A percentile compares a stretch with the other conserved stretches of the same genome.
Evolutionary conservation across 2,113 vertebrate genomes (phyloP).

Genomic region (Rhipidura dahli): DNA sequence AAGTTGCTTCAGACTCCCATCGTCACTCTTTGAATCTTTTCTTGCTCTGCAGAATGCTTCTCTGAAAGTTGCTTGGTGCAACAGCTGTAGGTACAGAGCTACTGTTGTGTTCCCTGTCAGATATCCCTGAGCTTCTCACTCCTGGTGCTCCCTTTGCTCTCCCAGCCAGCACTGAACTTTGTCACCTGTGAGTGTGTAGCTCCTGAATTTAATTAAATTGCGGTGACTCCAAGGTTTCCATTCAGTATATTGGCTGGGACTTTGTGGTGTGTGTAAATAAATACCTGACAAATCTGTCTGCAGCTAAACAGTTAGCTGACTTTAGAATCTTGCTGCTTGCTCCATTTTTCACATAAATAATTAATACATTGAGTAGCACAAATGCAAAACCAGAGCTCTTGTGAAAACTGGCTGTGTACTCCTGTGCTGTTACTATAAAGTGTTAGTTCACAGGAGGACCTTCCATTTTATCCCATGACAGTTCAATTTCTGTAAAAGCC

Average conservation of each 20-base stretch:
- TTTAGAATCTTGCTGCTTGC: background rate
- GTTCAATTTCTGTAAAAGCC: slow-evolving; percentile 31
- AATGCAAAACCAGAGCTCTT: background rate
- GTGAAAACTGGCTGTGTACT: background rate
- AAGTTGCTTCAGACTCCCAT: background rate
- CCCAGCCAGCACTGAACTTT: background rate
- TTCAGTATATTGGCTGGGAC: background rate
- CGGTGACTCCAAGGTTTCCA: background rate
- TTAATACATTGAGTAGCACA: background rate
- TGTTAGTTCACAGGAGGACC: background rate
- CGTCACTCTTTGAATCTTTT: background rate
- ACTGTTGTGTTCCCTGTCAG: background rate
- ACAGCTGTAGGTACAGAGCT: background rate
- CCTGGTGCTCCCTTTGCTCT: background rate
- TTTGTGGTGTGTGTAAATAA: background rate
- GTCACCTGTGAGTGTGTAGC: background rate
- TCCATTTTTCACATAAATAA: background rate
- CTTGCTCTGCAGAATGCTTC: background rate
- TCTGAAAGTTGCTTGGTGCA: background rate
- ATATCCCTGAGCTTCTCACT: background rate
- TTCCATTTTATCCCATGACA: background rate
- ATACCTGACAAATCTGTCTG: background rate
- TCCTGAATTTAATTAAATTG: background rate
- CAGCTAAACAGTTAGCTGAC: background rate
- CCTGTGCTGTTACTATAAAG: background rate